phyloP scores from a whole-genome alignment of 1,140 invertebrate species.

The Caenorhabditis remanei region DNA sequence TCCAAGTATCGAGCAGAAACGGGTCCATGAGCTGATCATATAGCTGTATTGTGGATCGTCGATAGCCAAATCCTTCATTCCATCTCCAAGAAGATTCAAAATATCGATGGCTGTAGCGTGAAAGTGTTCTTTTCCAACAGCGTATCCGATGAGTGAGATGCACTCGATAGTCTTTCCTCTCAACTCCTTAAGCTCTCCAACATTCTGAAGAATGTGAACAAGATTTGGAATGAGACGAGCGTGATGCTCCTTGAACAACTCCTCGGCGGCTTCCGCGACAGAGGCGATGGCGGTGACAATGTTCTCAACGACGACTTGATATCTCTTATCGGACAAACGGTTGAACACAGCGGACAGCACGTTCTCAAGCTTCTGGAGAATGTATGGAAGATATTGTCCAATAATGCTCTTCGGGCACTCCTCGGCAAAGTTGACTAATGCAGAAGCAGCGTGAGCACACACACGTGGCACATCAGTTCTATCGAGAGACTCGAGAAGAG shows the following conservation, averaged over 20 bases:
- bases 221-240: slow-evolving; percentile 89
- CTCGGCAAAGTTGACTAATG: slow-evolving; percentile 98
- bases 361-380: slow-evolving; percentile 90
- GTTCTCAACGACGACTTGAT: slow-evolving; percentile 85
- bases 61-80: slow-evolving; percentile 81
- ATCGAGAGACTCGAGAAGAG: slow-evolving; percentile 89
- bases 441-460: slow-evolving; percentile 87
- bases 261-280: slow-evolving; percentile 97
- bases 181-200: slow-evolving; percentile 76
- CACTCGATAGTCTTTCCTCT: slow-evolving; percentile 96
- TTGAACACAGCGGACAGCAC: slow-evolving; percentile 40
- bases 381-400: slow-evolving; percentile 88
- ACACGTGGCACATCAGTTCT: slow-evolving; percentile 92
- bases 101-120: slow-evolving; percentile 89
- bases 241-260: slow-evolving; percentile 88
- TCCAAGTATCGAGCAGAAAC: slow-evolving; percentile 95
- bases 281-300: slow-evolving; percentile 99
- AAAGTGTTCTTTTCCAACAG: slow-evolving; percentile 96
- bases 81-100: slow-evolving; percentile 56
- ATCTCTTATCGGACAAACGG: slow-evolving; percentile 31
- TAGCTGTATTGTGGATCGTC: slow-evolving; percentile 94
- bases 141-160: slow-evolving; percentile 95
- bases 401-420: slow-evolving; percentile 96
- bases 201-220: slow-evolving; percentile 95
- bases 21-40: slow-evolving; percentile 97